phyloP scores from a whole-genome alignment of 2,113 vertebrate species.

The Apteryx owenii region DNA sequence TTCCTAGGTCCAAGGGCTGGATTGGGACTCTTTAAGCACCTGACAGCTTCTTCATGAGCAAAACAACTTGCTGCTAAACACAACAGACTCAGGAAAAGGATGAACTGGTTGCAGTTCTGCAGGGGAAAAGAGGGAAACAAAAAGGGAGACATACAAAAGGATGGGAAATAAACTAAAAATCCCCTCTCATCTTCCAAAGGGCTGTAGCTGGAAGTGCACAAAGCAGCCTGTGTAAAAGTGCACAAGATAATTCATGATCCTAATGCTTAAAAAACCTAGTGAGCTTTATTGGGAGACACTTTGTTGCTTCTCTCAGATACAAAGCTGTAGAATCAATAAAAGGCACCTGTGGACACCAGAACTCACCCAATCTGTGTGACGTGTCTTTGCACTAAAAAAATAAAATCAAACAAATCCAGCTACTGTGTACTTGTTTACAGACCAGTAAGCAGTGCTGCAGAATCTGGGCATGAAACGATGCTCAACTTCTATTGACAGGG shows the following conservation, averaged over 20 bases:
- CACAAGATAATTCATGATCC: neutral
- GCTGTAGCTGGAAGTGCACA: neutral
- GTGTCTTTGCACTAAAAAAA: conserved; percentile 34
- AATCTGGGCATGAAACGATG: neutral
- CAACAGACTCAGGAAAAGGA: neutral
- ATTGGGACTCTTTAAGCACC: neutral
- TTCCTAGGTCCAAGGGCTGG: neutral
- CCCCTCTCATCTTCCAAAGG: neutral
- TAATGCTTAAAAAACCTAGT: conserved; percentile 19
- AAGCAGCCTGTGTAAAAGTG: neutral
- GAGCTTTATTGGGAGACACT: conserved; percentile 49
- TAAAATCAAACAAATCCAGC: conserved; percentile 69
- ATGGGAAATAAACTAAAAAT: neutral
- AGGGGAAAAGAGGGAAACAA: neutral
- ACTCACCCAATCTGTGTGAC: conserved; percentile 56
- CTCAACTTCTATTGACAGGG: neutral
- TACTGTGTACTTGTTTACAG: conserved; percentile 34
- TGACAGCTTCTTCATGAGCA: neutral
- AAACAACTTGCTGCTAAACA: neutral
- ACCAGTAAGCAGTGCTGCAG: conserved; percentile 3
- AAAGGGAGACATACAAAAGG: neutral
- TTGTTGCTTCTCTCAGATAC: conserved; percentile 18
- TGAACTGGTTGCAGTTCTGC: neutral
- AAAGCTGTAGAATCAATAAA: conserved; percentile 68
- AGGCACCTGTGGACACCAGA: conserved; percentile 78